These are phyloP conservation scores for Didymodactylos carnosus DNA, from an alignment of 2,888 invertebrate species.

Conservation along the genomic window DNA sequence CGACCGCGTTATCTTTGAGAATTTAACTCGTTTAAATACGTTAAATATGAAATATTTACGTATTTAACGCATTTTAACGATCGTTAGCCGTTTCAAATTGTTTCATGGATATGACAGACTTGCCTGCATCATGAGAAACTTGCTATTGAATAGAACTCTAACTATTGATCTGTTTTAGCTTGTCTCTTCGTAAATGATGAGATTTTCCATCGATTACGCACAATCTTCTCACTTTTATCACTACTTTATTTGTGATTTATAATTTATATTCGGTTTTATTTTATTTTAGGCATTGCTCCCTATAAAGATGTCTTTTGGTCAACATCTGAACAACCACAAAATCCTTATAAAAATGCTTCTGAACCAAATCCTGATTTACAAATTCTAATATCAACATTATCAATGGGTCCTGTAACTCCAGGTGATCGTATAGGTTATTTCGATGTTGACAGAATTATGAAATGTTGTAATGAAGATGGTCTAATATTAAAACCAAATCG, in stretches of 20 bases:
- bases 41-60: no score
- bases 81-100: no score
- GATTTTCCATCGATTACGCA: no score
- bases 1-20: no score
- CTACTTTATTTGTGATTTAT: conserved; percentile 23
- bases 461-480: conserved; percentile 17
- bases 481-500: conserved; percentile 9
- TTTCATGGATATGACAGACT: no score
- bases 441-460: background rate
- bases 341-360: conserved; percentile 18
- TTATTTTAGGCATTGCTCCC: no score
- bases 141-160: no score
- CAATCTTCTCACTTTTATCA: conserved; percentile 20
- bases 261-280: conserved; percentile 22
- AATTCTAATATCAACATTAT: conserved; percentile 6
- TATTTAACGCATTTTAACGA: no score
- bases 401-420: conserved; percentile 17
- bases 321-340: conserved; percentile 21
- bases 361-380: conserved; percentile 2
- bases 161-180: no score
- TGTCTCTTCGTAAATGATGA: no score
- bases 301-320: conserved; percentile 28
- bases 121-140: no score
- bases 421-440: conserved; percentile 8
- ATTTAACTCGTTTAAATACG: no score